phyloP scores from a whole-genome alignment of 2,797 vertebrate genomes.

The Melanotaenia maccullochi region DNA sequence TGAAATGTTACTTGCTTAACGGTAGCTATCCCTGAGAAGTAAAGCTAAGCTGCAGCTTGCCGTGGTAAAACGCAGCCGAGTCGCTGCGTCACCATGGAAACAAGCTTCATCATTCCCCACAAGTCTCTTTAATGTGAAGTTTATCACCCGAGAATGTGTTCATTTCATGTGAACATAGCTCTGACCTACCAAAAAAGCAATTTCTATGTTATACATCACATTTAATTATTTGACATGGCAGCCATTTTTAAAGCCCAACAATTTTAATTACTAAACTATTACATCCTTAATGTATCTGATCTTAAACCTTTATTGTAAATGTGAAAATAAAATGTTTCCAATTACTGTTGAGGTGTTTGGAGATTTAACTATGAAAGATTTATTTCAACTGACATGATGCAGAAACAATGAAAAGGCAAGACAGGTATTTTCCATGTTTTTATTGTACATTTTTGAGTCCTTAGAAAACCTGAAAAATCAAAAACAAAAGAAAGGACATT shows the following conservation, averaged over 20 bases:
- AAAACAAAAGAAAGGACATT: neutral
- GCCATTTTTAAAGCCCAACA: neutral
- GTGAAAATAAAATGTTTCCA: neutral
- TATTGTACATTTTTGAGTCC: conserved; percentile 74
- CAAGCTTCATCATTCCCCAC: conserved; percentile 9
- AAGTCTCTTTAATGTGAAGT: neutral
- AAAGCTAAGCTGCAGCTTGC: conserved; percentile 36
- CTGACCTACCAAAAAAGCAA: neutral
- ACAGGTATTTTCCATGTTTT: conserved; percentile 44
- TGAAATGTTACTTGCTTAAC: neutral
- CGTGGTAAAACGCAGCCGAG: conserved; percentile 21
- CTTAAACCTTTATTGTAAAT: neutral
- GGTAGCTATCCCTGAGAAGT: conserved; percentile 20
- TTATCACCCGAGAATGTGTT: neutral
- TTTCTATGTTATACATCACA: neutral
- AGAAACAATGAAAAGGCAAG: conserved; percentile 26
- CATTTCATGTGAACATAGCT: neutral
- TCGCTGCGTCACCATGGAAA: conserved; percentile 66
- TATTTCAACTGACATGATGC: neutral
- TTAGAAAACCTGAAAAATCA: conserved; percentile 65
- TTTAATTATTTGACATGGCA: neutral
- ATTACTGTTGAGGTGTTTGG: neutral
- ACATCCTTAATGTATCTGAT: neutral
- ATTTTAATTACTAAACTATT: neutral
- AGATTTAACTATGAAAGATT: neutral